Base-by-base conservation (phyloP, 2,113 vertebrate species). In the Xiphias gladius region DNA sequence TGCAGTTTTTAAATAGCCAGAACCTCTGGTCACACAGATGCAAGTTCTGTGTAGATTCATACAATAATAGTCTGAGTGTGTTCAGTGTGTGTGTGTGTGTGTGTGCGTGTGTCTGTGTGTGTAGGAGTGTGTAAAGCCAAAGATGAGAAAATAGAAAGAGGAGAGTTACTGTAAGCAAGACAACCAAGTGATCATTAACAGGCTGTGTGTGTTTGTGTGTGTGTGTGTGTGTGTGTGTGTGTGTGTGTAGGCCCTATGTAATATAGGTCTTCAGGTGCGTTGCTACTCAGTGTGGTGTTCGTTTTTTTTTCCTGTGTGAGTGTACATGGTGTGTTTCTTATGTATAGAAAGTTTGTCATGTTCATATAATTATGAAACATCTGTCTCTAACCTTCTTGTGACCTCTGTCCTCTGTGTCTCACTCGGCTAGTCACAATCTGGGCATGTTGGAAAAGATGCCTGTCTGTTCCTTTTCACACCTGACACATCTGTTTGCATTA, bases 1-100 rank as follows among this genome's bases (percentile, higher is more conserved):
- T 85, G 86, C 86, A 84, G 82, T 88, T 86, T 63, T 93, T 93
- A 90, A 76, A 79, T 78, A 90, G 89, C 71, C 82, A 90, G 74
- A 91, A 88, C 89, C 68, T 61, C 86, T 24, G 84, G 73, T 85
- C 79, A 70, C 84, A 86, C 89, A 89, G 75, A 90, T 72, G 84
- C 76, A 64, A 80, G 84, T 86, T 88, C 92, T 89, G 87, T 80
- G 59, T 71, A 77, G 73, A 76, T 76, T 89, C 69, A 66, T 86
- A 87, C 86, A 76, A 68, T 85, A 71, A 80, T 75, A 1, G 46
- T 67, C 41, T 43, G 50, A 80, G 43, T 57, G 20, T 71, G 52
- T 80, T 61, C 30, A 54, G 41, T 66, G 58, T 71, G 28, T 70
- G 57, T 63, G 67, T 48, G 66, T 55, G 71, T 80, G 57, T 77